These are phyloP conservation scores for Parotia lawesii DNA, from an alignment of 2,113 vertebrate genomes.

Conservation along the genomic window DNA sequence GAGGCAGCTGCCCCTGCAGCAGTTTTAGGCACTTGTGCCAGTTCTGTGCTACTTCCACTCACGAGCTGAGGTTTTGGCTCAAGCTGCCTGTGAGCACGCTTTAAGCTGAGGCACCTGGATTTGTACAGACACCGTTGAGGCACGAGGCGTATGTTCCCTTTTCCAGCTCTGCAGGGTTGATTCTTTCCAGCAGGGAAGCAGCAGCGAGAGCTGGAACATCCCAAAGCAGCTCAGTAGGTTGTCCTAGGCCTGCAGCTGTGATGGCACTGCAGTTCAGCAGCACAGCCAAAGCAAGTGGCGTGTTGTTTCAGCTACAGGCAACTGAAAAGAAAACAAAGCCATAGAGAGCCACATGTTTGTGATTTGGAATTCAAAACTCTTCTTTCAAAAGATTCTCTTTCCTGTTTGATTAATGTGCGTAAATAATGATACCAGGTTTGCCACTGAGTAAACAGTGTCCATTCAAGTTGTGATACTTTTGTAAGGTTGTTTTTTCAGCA, in stretches of 20 bases:
- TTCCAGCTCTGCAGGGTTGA: background rate
- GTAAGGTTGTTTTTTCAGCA: slow-evolving; percentile 32
- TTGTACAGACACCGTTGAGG: rapidly evolving
- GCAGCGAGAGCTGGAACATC: background rate
- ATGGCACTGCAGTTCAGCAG: background rate
- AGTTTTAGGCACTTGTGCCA: rapidly evolving
- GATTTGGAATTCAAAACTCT: slow-evolving; percentile 43
- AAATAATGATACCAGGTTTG: slow-evolving; percentile 67
- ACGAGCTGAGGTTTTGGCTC: background rate
- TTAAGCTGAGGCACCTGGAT: background rate
- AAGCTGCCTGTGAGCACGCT: background rate
- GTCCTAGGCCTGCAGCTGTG: background rate
- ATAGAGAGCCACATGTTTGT: background rate
- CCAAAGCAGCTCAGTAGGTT: background rate
- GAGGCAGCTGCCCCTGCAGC: background rate
- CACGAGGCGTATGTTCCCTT: rapidly evolving
- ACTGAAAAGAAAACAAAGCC: slow-evolving; percentile 60
- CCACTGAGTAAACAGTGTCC: background rate
- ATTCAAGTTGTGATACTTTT: slow-evolving; percentile 3
- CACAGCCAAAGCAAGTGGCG: slow-evolving; percentile 1
- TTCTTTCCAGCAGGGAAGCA: background rate
- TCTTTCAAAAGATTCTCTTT: slow-evolving; percentile 52
- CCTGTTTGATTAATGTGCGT: slow-evolving; percentile 63
- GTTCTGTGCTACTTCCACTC: background rate
- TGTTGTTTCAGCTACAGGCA: slow-evolving; percentile 54